Evolutionary conservation across 1,140 invertebrate species (phyloP), one percentile per base, ranked within the genome.

Genomic region (Drosophila ercepeae): DNA sequence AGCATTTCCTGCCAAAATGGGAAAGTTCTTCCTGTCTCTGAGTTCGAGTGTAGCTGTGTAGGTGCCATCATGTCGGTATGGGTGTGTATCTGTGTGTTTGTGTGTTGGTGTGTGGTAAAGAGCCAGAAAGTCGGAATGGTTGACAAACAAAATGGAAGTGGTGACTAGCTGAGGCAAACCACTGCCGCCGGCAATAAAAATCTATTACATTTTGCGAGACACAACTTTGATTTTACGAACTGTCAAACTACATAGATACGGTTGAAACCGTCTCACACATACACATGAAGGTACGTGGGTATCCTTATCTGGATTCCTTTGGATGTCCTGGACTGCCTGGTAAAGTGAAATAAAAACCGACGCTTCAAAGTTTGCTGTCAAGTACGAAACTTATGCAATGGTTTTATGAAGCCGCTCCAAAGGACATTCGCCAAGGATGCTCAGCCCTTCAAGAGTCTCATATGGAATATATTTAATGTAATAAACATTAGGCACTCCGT

Each of bases 181-280:
- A 68, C 54, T 32, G 68, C 60, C 39, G 58, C 57, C 71, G 64
- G 74, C 78, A 75, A 83, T 78, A 83, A 83, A 83, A 83, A 71
- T 60, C 78, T 63, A 83, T 83, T 83, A 83, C 74, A 58, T 60
- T 72, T 64, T 78, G 64, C 27, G 46, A 69, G 70, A 72, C 75
- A 83, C 75, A 84, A 78, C 79, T 84, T 83, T 83, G 79, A 84
- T 83, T 83, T 84, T 70, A 72, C 75, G 65, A 83, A 84, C 70
- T 83, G 79, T 63, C 79, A 78, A 83, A 75, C 74, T 61, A 27
- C 48, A 65, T 27, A 44, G 34, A 54, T 52, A 42, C 44, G 48
- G 9, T 21, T 39, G 19, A 27, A 29, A 45, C 53, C 34, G n/a
- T 25, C 54, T 71, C 74, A 50, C 57, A 48, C 74, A 54, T 53